Base-by-base conservation (phyloP, 2,888 invertebrate genomes). In the Caenorhabditis zanzibari region DNA sequence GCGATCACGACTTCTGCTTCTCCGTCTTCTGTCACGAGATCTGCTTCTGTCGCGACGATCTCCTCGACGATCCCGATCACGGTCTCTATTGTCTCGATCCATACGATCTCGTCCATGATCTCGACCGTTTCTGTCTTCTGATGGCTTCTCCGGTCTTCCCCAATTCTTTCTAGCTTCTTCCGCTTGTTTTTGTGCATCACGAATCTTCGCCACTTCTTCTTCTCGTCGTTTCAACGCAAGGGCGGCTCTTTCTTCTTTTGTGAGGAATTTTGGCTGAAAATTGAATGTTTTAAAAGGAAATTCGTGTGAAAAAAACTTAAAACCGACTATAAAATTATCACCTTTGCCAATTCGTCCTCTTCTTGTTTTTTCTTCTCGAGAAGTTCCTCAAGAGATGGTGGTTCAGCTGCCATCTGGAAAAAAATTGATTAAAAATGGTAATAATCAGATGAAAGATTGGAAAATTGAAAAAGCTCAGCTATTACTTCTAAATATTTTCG, bases 281-380 rank as follows among this genome's bases (percentile, higher is more conserved):
- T 32, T 26, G 4, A 5, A 49, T 76, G 59, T 22, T 32, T 41
- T 12, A 32, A 56, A 38, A 22, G 5, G 19, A 24, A n/a, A 16
- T 14, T 19, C 19, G 19, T 26, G 6, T 26, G 19, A n/a, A 49
- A 19, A 10, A n/a, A n/a, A 19, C 19, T 19, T 22, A 10, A n/a
- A n/a, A 19, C 19, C 3, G 6, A 26, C 10, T 10, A 38, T 7
- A 32, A 32, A 22, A 72, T 35, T 79, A 79, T 92, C n/a, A 95
- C 95, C 93, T 98, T 98, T 89, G 97, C 96, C 69, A 96, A 95
- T 1, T 96, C 97, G 91, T 96, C 96, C 93, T 98, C 97, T 92
- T 97, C 97, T 0, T 96, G 96, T 92, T 98, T 97, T 92, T 97
- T 97, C 93, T 97, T 97, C 0, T 96, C 96, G 63, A 99, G 93